Conservation (phyloP, 2,113 vertebrate genomes). For the Gnathonemus longibarbis region DNA sequence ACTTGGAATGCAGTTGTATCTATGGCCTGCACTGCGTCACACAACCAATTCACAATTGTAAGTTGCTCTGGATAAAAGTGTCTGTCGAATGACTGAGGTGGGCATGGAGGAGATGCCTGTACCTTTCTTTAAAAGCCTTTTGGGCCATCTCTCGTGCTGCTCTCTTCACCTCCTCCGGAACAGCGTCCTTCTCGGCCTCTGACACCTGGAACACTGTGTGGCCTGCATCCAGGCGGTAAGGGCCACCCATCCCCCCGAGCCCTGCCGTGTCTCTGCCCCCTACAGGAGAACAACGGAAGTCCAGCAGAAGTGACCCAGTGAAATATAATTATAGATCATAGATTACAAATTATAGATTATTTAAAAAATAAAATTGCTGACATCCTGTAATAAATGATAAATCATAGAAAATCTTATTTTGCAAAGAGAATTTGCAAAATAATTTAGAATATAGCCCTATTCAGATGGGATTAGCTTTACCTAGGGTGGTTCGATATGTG, state of each 20-base stretch:
- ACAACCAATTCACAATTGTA: background rate
- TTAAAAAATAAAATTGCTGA: background rate
- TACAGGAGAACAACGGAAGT: slow-evolving; percentile 37
- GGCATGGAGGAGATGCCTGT: background rate
- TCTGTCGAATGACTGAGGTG: background rate
- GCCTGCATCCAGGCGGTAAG: slow-evolving; percentile 84
- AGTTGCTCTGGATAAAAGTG: background rate
- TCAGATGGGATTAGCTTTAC: background rate
- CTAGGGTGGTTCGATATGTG: background rate
- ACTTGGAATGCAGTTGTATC: background rate
- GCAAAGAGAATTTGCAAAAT: background rate
- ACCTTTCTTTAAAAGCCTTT: slow-evolving; percentile 86
- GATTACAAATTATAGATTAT: background rate
- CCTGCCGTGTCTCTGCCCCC: slow-evolving; percentile 94
- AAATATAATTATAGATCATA: background rate
- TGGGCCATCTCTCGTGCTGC: slow-evolving; percentile 87
- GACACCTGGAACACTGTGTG: slow-evolving; percentile 86
- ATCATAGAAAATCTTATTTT: background rate
- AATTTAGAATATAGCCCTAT: background rate
- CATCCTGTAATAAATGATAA: background rate
- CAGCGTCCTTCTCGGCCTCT: slow-evolving; percentile 82
- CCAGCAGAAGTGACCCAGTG: background rate
- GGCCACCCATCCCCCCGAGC: slow-evolving; percentile 87
- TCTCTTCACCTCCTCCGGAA: slow-evolving; percentile 82
- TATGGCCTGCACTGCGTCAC: background rate